Base-by-base conservation (phyloP, 23 tunicate species). In the Phallusia fumigata region DNA sequence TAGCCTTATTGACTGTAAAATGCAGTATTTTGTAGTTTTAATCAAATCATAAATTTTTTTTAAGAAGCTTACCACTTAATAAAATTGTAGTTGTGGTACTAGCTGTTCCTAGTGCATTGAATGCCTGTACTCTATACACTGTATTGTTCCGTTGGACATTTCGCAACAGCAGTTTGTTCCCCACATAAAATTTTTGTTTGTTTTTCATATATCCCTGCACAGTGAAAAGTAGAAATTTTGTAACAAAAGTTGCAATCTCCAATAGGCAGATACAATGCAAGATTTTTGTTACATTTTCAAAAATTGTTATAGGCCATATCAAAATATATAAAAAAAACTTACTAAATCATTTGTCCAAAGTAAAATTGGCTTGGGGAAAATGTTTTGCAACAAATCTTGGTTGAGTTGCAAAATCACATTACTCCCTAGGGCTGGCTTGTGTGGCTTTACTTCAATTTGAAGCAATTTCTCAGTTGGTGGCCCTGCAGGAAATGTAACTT, bases 41-140 rank as follows among this genome's bases (percentile, higher is more conserved):
- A n/a, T n/a, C n/a, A n/a, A n/a, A n/a, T n/a, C n/a, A n/a, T n/a
- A n/a, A n/a, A n/a, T n/a, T n/a, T n/a, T n/a, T n/a, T n/a, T n/a
- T n/a, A n/a, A n/a, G 15, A 58, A 58, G 13, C 28, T 58, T 58
- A 58, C 69, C 69, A 58, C 28, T 22, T 58, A 58, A 24, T 6
- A 58, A 1, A 58, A 58, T 11, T 22, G 16, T 58, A 24, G 69
- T 58, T 58, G 11, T 58, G 69, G 69, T 58, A 24, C 69, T 58
- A 21, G 86, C 86, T 18, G 69, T 34, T 33, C 86, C 86, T 40
- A 83, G 86, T 0, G 86, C 86, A 58, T 83, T 83, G 44, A 83
- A 83, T 1, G 86, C 86, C 44, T 83, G 79, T 18, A 83, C 86
- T 83, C 47, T 74, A 74, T 44, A 83, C 0, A 69, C 69, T 31